These are phyloP conservation scores for Alosa sapidissima DNA, from an alignment of 2,797 vertebrate species.

Conservation along the genomic window DNA sequence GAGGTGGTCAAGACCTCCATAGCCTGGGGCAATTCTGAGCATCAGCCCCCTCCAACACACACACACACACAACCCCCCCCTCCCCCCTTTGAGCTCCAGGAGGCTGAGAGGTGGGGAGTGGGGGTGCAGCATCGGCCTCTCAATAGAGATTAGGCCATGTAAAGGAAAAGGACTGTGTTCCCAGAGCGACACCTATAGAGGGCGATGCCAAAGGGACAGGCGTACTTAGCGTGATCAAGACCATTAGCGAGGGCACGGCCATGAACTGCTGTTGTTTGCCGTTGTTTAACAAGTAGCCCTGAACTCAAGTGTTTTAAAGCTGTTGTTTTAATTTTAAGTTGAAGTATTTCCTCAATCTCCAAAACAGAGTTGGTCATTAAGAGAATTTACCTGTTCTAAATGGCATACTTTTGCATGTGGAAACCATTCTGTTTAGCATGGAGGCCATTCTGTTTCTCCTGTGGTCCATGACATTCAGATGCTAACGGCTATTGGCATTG, in stretches of 20 bases:
- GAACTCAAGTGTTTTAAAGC: background rate
- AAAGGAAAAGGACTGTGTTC: slow-evolving; percentile 10
- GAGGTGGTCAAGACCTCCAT: slow-evolving; percentile 51
- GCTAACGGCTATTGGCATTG: slow-evolving; percentile 48
- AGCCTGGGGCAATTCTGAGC: slow-evolving; percentile 29
- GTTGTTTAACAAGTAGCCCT: background rate
- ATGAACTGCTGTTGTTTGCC: background rate
- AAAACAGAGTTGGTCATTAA: background rate
- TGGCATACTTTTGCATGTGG: background rate
- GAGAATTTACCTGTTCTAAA: background rate
- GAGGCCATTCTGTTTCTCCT: background rate
- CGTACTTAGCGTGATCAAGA: background rate
- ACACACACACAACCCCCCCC: slow-evolving; percentile 21
- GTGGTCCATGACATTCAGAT: background rate
- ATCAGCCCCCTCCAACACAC: background rate
- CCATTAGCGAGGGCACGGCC: background rate
- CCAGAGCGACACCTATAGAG: background rate
- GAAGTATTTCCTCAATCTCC: slow-evolving; percentile 3
- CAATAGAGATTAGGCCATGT: slow-evolving; percentile 43
- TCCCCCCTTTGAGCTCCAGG: slow-evolving; percentile 38
- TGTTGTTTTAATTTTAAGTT: slow-evolving; percentile 1
- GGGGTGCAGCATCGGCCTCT: slow-evolving; percentile 40
- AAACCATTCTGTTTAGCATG: background rate
- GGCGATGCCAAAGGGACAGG: slow-evolving; percentile 7
- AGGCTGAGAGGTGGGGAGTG: background rate